These are phyloP conservation scores for Rhinolophus sinicus DNA, from an alignment of 2,113 vertebrate genomes.

Conservation along the genomic window DNA sequence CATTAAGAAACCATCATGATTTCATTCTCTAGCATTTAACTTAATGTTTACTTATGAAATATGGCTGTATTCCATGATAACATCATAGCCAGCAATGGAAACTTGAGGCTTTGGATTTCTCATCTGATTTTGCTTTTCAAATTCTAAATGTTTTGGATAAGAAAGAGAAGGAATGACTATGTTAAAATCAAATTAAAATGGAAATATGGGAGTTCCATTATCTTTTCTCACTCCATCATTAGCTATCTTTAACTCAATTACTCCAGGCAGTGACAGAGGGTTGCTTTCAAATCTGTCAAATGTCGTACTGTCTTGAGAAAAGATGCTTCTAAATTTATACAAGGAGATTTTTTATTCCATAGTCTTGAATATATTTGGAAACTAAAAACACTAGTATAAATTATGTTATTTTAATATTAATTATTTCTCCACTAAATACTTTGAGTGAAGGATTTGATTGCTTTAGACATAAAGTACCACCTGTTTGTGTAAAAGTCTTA, in stretches of 20 bases:
- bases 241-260: slow-evolving; percentile 30
- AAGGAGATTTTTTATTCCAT: slow-evolving; percentile 8
- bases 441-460: not conserved
- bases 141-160: slow-evolving; percentile 11
- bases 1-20: slow-evolving; percentile 48
- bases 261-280: slow-evolving; percentile 21
- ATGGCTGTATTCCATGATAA: not conserved
- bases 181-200: slow-evolving; percentile 58
- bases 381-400: not conserved
- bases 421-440: not conserved
- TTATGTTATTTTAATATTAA: not conserved
- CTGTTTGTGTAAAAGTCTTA: not conserved
- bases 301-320: not conserved
- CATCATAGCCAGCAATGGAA: not conserved
- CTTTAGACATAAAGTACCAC: not conserved
- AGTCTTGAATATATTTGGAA: not conserved
- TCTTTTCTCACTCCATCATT: not conserved
- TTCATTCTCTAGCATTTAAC: slow-evolving; percentile 48
- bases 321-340: not conserved
- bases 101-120: not conserved
- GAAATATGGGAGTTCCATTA: not conserved
- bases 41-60: slow-evolving; percentile 68
- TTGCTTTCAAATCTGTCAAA: slow-evolving; percentile 27
- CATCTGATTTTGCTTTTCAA: slow-evolving; percentile 26
- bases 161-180: not conserved